Base-by-base conservation (phyloP, 2,113 vertebrate species). In the Ictalurus punctatus region DNA sequence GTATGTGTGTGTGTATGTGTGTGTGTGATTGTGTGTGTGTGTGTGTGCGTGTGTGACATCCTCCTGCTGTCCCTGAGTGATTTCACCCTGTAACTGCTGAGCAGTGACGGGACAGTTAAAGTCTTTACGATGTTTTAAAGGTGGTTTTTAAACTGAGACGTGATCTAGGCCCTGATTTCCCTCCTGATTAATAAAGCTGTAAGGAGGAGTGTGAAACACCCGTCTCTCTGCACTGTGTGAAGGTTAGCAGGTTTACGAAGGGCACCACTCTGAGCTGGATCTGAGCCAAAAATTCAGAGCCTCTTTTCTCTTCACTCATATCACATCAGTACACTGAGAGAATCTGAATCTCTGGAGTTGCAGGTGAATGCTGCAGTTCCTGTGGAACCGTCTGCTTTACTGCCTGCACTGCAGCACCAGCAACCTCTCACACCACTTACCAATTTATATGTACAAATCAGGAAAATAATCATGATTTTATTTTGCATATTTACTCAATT, bases 231-330 rank as follows among this genome's bases (percentile, higher is more conserved):
- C 54, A 83, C 58, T 5, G 81, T 37, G 56, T 83, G 81, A 83
- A 83, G 81, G 81, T 61, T 61, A 83, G 81, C 81, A 61, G 34
- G n/a, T 83, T 83, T 37, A 83, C 12, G 56, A 83, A 83, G 81
- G 81, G 54, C 81, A 59, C 17, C 30, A 61, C 34, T 37, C 21
- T 6, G 23, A 48, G 25, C 44, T 79, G 76, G 76, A 79, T 79
- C 25, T 54, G 76, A 25, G 25, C 48, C 44, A 79, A 54, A 52
- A 14, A 79, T 44, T 83, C 81, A 4, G 30, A 61, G 34, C 54
- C 56, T 61, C 34, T 83, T 83, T 58, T 83, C 30, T 13, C 5
- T 61, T 78, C 23, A 52, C 40, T 78, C 23, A 52, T 23, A 56
- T 82, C 79, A 82, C 30, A 40, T 13, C 30, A 40, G 54, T 4